Conservation (phyloP, 2,797 vertebrate genomes). For the Tragopan temminckii region DNA sequence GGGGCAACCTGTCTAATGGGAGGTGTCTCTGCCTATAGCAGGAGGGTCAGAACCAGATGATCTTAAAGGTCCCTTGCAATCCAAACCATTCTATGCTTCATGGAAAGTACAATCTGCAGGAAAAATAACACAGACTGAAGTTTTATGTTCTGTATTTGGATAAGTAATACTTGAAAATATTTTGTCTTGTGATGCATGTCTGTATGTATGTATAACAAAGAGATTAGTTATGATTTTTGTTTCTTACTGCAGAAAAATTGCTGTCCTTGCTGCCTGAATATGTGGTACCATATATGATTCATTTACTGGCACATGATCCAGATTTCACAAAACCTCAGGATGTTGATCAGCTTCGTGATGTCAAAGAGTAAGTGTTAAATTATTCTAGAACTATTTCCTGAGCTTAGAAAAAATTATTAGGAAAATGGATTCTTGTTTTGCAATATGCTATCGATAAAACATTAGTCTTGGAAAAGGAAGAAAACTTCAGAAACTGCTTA, state of each 20-base stretch:
- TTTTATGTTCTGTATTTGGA: background rate
- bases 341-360: slow-evolving; percentile 96
- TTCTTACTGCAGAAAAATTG: slow-evolving; percentile 89
- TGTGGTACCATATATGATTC: slow-evolving; percentile 98
- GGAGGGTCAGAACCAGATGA: too few relatives aligned
- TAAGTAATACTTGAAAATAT: background rate
- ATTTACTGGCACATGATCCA: slow-evolving; percentile 96
- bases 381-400: background rate
- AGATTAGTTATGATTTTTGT: background rate
- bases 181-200: background rate
- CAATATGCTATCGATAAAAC: background rate
- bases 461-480: background rate
- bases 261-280: slow-evolving; percentile 96
- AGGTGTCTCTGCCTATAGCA: too few relatives aligned
- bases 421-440: background rate
- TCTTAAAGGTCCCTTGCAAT: too few relatives aligned
- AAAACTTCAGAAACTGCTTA: background rate
- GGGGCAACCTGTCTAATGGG: too few relatives aligned
- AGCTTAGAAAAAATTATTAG: background rate
- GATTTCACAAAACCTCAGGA: slow-evolving; percentile 99
- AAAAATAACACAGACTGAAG: background rate
- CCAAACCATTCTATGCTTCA: background rate
- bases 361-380: slow-evolving; percentile 93
- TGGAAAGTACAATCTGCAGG: background rate
- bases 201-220: background rate